Evolutionary conservation across 2,113 vertebrate genomes (phyloP).

Genomic region (Vulpes vulpes): DNA sequence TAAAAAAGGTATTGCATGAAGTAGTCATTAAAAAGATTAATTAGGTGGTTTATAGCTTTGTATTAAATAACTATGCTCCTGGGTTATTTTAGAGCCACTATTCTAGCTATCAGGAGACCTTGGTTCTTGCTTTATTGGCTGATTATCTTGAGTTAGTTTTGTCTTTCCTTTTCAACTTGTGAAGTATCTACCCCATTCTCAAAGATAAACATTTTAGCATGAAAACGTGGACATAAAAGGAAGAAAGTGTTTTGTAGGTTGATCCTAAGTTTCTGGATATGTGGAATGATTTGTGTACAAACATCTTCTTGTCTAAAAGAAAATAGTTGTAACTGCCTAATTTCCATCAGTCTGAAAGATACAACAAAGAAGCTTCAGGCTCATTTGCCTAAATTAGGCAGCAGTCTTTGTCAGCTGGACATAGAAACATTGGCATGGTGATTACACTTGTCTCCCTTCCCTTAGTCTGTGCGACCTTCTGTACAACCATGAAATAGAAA

Average conservation of each 20-base stretch:
- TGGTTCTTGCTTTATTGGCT: slow-evolving; percentile 34
- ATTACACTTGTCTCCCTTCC: background rate
- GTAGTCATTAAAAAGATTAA: background rate
- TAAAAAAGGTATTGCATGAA: background rate
- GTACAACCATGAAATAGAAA: background rate
- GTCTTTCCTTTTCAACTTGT: background rate
- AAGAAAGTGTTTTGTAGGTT: background rate
- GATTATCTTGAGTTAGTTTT: background rate
- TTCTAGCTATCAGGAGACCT: background rate
- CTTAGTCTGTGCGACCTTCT: background rate
- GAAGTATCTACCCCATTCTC: slow-evolving; percentile 15
- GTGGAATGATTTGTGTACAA: background rate
- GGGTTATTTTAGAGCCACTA: background rate
- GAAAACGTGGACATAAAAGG: slow-evolving; percentile 16
- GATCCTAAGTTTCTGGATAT: slow-evolving; percentile 12
- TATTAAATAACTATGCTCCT: background rate
- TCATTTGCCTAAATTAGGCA: background rate
- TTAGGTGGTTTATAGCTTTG: background rate
- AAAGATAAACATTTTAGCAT: slow-evolving; percentile 47
- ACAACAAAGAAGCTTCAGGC: background rate
- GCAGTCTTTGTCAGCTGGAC: background rate
- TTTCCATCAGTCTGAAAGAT: background rate
- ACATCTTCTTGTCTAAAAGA: background rate
- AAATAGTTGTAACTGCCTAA: background rate
- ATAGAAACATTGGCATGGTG: background rate